phyloP scores from a whole-genome alignment of 2,797 vertebrate species.

The Sebastes reedi region DNA sequence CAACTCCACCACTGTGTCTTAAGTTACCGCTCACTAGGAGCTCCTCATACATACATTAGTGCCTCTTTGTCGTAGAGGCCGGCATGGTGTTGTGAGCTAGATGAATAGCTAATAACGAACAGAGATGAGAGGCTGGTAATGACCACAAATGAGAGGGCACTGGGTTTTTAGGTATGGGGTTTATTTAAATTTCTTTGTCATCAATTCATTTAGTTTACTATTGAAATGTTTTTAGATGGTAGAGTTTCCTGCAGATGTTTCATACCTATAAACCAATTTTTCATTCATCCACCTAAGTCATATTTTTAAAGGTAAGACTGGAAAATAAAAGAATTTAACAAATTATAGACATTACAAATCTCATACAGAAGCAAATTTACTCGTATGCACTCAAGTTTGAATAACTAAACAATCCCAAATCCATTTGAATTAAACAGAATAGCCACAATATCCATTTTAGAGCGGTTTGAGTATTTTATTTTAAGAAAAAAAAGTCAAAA shows the following conservation, averaged over 20 bases:
- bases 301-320: neutral
- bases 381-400: neutral
- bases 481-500: too few relatives aligned
- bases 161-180: neutral
- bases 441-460: neutral
- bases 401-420: neutral
- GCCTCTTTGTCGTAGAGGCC: slow-evolving; percentile 58
- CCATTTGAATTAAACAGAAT: neutral
- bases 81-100: slow-evolving; percentile 25
- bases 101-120: slow-evolving; percentile 47
- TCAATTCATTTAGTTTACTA: neutral
- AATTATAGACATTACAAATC: neutral
- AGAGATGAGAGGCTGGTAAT: slow-evolving; percentile 32
- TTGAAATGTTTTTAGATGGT: neutral
- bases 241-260: neutral
- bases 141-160: slow-evolving; percentile 24
- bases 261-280: neutral
- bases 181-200: slow-evolving; percentile 5
- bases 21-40: slow-evolving; percentile 70
- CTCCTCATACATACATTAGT: slow-evolving; percentile 62
- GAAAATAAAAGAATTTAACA: neutral
- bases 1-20: slow-evolving; percentile 55
- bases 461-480: accelerated
- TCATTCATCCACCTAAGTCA: neutral
- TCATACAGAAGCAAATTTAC: neutral